Evolutionary conservation across 1,140 invertebrate genomes (phyloP), one percentile per base, ranked within the genome.

Genomic region (Stegodyphus mimosarum): DNA sequence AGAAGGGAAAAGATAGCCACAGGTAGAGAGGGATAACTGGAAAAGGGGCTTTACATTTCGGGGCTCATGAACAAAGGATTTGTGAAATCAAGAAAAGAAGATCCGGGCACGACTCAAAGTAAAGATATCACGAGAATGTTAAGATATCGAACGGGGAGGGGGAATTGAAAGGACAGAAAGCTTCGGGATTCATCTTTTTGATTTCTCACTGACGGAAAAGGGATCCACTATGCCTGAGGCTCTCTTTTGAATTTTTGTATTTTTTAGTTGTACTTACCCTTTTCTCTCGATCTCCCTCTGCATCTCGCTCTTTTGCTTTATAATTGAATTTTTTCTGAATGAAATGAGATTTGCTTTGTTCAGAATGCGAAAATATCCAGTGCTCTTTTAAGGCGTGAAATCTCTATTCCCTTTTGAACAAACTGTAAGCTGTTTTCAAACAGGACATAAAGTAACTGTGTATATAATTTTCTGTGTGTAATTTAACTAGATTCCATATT

Each of bases 321-420:
- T 60, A 60, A 60, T 60, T 60, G 55, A 15, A 60, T 60, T 60
- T 60, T 15, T 60, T 60, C 55, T 60, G 55, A 15, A 60, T 60
- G 55, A 60, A 60, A 60, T 60, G 55, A 60, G 55, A 60, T 60
- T 60, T 60, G 15, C 55, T 60, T 60, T 60, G 55, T 60, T 60
- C 55, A 15, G 55, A 11, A 60, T 60, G 55, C 55, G 55, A 60
- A 60, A 60, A 11, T 33, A 2, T 60, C 55, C 2, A 7, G 55
- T 60, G 2, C 55, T 60, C 33, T 33, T 33, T 33, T 33, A 33
- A 33, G 33, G 33, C 33, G 33, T 33, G 33, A 33, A 33, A 33
- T 33, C 33, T 1, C 33, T 33, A 33, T 33, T 33, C 33, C 33
- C 33, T 33, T 3, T 33, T 33, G 33, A 33, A 1, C 33, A 33